Evolutionary conservation across 1,140 invertebrate genomes (phyloP), one percentile per base, ranked within the genome.

Genomic region (Drosophila ficusphila): DNA sequence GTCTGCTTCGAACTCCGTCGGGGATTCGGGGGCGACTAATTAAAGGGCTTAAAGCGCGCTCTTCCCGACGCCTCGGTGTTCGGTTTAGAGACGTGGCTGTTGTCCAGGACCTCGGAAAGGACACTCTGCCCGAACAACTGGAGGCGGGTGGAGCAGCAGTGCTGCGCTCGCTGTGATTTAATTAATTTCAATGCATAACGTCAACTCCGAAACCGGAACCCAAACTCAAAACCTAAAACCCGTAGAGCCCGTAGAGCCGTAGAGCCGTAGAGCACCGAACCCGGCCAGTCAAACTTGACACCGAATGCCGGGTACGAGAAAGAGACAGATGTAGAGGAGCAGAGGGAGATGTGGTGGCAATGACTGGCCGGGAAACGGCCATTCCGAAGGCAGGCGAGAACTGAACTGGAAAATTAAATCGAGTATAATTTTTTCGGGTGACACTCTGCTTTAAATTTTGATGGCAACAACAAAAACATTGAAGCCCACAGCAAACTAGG

Each of bases 371-470:
- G 42, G 65, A 27, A 33, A 61, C 36, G 39, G 33, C 62, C 29
- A 25, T 70, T 69, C 33, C 68, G 36, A 42, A 48, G 34, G 39
- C 39, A 61, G 29, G 46, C 68, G 52, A 39, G 58, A 81, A 88
- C 82, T 88, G 82, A 79, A 86, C 82, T 86, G 82, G 79, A 89
- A 89, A 89, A 89, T 89, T 89, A 89, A 89, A 89, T 89, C 74
- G 79, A 89, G 73, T 89, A 78, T 67, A 78, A 85, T 89, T 89
- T 89, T 86, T 88, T 85, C 25, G 44, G 61, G 60, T 67, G 56
- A 78, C 67, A 76, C 69, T 77, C 58, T 71, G 60, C 77, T 78
- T 86, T 86, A 86, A 86, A 72, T 47, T 64, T 71, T 60, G 19
- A 75, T 49, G 61, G 60, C 72, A 57, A 53, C 60, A 75, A 88